phyloP scores from a whole-genome alignment of 2,888 invertebrate genomes.

The Zaprionus lineosus region DNA sequence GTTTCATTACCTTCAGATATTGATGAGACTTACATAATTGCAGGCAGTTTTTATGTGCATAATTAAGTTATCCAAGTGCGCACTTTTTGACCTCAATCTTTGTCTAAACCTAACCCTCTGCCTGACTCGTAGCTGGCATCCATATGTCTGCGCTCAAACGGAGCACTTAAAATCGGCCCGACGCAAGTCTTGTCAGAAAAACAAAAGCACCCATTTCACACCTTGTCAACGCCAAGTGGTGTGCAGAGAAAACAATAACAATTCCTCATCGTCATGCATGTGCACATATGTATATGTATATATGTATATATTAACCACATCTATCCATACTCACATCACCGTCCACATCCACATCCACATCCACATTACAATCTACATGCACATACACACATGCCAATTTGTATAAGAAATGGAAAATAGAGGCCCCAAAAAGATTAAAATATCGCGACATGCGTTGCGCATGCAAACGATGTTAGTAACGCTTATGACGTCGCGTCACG shows the following conservation, averaged over 20 bases:
- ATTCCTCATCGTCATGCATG: constrained; percentile 10
- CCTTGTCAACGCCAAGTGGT: constrained; percentile 35
- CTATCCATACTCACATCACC: constrained; percentile 21
- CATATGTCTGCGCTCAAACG: constrained; percentile 11
- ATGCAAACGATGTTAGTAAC: constrained; percentile 61
- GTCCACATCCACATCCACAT: constrained; percentile 6
- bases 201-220: constrained; percentile 50
- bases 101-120: background rate
- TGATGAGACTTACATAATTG: no score
- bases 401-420: constrained; percentile 25
- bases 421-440: constrained; percentile 50
- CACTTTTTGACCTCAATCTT: constrained; percentile 17
- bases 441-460: constrained; percentile 57
- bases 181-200: constrained; percentile 20
- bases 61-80: constrained; percentile 21
- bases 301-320: constrained; percentile 24
- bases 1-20: background rate
- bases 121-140: constrained; percentile 3
- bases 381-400: background rate
- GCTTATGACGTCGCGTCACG: constrained; percentile 8
- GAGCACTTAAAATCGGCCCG: constrained; percentile 28
- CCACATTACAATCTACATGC: constrained; percentile 8
- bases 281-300: constrained; percentile 20
- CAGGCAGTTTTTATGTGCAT: no score
- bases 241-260: constrained; percentile 40